Evolutionary conservation across 2,888 invertebrate genomes (phyloP).

Genomic region (Epirrhoe alternata): DNA sequence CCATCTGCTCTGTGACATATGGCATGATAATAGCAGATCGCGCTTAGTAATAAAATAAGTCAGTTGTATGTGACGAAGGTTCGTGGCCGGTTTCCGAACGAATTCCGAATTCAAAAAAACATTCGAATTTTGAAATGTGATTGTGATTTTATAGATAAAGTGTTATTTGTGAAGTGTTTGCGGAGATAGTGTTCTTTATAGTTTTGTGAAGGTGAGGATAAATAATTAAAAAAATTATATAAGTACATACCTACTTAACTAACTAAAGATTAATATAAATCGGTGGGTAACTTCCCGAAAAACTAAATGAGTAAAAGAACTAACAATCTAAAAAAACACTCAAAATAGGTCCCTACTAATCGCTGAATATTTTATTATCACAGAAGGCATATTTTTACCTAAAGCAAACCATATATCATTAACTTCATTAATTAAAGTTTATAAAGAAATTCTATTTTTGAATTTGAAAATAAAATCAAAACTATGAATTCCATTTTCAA

Average conservation of each 20-base stretch:
- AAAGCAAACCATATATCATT: no score
- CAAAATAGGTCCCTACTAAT: no score
- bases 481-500: not conserved
- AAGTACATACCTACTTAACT: not conserved
- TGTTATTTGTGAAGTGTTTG: conserved; percentile 2
- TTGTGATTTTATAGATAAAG: conserved; percentile 4
- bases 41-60: conserved; percentile 76
- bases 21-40: conserved; percentile 72
- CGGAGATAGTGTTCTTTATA: not conserved
- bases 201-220: not conserved
- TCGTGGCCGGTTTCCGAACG: conserved; percentile 40
- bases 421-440: no score
- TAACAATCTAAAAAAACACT: no score
- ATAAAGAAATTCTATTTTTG: no score
- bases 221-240: not conserved
- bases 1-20: conserved; percentile 74
- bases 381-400: no score
- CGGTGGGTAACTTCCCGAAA: not conserved
- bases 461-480: not conserved
- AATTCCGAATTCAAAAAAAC: not conserved
- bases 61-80: conserved; percentile 62
- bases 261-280: no score
- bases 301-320: no score
- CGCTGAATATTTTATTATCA: no score
- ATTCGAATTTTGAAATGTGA: conserved; percentile 28